Evolutionary conservation across 2,797 vertebrate species (phyloP).

Genomic region (Gouania willdenowi): DNA sequence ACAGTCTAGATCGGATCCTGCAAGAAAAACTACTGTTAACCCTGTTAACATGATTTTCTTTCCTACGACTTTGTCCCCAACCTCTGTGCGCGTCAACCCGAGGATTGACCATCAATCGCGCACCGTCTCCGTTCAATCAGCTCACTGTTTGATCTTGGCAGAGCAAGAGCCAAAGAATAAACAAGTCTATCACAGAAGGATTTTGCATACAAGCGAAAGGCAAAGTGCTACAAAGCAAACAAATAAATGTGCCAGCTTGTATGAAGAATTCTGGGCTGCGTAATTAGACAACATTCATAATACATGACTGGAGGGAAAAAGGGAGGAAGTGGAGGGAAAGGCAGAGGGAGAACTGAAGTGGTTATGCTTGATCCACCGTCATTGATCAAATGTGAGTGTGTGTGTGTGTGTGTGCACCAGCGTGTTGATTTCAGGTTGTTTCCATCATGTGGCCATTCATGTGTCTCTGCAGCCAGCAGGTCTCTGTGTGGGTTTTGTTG

Average conservation of each 20-base stretch:
- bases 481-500: not conserved
- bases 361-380: constrained; percentile 38
- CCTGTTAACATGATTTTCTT: constrained; percentile 8
- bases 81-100: constrained; percentile 23
- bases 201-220: constrained; percentile 73
- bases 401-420: constrained; percentile 10
- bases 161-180: constrained; percentile 63
- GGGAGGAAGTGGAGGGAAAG: not conserved
- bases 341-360: constrained; percentile 6
- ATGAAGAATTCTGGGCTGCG: constrained; percentile 60
- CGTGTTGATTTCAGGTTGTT: constrained; percentile 25
- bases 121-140: constrained; percentile 62
- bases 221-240: constrained; percentile 70
- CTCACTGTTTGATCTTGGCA: constrained; percentile 67
- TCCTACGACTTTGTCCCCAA: constrained; percentile 18
- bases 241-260: constrained; percentile 63
- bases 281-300: constrained; percentile 78
- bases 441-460: constrained; percentile 24
- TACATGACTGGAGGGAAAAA: constrained; percentile 62
- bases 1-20: constrained; percentile 7
- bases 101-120: constrained; percentile 61
- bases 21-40: not conserved
- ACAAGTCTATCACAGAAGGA: constrained; percentile 68
- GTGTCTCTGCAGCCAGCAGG: constrained; percentile 18
- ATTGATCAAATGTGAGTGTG: constrained; percentile 43